Evolutionary conservation across 2,113 vertebrate genomes (phyloP).

Genomic region (Microtus richardsoni): DNA sequence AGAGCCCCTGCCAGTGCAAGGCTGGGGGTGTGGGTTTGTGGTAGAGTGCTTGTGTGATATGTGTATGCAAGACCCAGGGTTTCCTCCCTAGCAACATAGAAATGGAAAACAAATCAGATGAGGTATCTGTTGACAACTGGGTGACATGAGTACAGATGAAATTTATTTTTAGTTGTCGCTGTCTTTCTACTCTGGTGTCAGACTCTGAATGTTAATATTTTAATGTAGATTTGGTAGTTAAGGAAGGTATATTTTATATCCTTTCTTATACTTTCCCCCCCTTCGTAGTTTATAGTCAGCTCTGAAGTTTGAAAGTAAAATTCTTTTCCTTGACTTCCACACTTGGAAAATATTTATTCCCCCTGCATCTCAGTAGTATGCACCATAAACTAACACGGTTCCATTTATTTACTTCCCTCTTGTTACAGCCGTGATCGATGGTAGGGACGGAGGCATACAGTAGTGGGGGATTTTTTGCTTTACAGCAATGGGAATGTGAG

Average conservation of each 20-base stretch:
- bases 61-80: not conserved
- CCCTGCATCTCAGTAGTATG: constrained; percentile 56
- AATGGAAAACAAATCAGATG: not conserved
- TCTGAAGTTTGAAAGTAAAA: constrained; percentile 78
- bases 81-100: not conserved
- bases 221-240: constrained; percentile 74
- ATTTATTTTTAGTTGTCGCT: not conserved
- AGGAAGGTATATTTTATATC: constrained; percentile 62
- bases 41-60: not conserved
- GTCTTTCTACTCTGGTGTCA: constrained; percentile 66
- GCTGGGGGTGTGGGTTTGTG: not conserved
- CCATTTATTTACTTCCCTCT: constrained; percentile 77
- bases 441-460: constrained; percentile 37
- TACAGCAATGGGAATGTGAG: constrained; percentile 15
- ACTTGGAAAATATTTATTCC: constrained; percentile 80
- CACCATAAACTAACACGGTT: constrained; percentile 75
- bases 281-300: constrained; percentile 73
- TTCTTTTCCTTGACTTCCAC: constrained; percentile 77
- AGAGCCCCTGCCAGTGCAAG: not conserved
- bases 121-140: not conserved
- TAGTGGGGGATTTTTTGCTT: constrained; percentile 48
- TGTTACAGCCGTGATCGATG: constrained; percentile 68
- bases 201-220: constrained; percentile 73
- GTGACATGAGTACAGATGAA: not conserved
- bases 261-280: not conserved